phyloP scores from a whole-genome alignment of 1,140 invertebrate genomes.

The Bursaphelenchus mucronatus region DNA sequence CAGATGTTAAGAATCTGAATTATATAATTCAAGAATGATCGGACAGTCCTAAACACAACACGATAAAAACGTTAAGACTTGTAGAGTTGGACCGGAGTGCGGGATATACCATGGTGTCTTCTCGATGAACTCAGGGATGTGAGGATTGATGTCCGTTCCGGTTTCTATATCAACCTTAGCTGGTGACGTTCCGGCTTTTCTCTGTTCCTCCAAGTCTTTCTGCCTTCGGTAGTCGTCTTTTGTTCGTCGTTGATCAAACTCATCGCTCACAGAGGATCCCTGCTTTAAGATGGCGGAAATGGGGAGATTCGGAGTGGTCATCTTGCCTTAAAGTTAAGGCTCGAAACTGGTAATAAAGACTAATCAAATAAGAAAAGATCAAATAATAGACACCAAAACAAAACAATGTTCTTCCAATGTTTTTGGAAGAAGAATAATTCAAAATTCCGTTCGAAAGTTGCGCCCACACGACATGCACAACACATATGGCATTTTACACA shows the following conservation, averaged over 20 bases:
- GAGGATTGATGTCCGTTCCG: constrained; percentile 90
- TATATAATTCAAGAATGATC: constrained; percentile 8
- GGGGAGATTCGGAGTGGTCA: constrained; percentile 22
- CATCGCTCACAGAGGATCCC: constrained; percentile 22
- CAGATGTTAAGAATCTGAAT: constrained; percentile 1
- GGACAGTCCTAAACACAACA: not conserved
- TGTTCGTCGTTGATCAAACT: constrained; percentile 34
- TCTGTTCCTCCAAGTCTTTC: constrained; percentile 94
- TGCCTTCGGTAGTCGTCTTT: constrained; percentile 55
- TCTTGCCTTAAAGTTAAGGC: not conserved
- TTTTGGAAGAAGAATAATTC: too few species aligned
- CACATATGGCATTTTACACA: too few species aligned
- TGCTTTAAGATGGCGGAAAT: constrained; percentile 34
- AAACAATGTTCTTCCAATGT: too few species aligned
- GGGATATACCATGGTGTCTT: constrained; percentile 98
- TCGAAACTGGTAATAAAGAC: too few species aligned
- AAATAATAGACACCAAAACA: too few species aligned
- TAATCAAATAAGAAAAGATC: too few species aligned
- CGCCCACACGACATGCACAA: too few species aligned
- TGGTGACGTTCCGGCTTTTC: constrained; percentile 95
- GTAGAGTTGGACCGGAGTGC: constrained; percentile 83
- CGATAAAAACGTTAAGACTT: constrained; percentile 61
- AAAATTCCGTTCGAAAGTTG: too few species aligned
- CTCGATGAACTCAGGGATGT: constrained; percentile 98
- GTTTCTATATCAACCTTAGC: constrained; percentile 98